Conservation (phyloP, 2,113 vertebrate genomes). For the Apus apus region DNA sequence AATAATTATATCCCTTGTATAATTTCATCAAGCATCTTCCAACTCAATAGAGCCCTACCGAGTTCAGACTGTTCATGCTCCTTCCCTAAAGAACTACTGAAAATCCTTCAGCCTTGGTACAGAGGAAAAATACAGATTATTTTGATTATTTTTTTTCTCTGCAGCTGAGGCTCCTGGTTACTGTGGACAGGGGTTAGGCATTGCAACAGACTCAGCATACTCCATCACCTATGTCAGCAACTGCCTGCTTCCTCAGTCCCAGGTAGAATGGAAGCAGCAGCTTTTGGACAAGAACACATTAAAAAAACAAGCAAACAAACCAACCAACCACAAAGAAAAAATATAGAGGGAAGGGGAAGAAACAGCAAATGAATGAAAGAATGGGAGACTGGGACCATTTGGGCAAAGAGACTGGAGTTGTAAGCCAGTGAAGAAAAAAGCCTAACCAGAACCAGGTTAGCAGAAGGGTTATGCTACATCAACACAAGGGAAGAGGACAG, state of each 20-base stretch:
- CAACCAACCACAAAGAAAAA: background rate
- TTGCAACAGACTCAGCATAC: background rate
- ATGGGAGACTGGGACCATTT: background rate
- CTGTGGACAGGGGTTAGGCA: background rate
- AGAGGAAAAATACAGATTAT: background rate
- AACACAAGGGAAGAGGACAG: background rate
- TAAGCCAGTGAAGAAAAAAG: background rate
- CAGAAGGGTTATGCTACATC: rapidly evolving
- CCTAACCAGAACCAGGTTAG: background rate
- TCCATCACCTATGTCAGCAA: background rate
- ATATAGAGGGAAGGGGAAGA: background rate
- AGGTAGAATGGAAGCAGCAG: background rate
- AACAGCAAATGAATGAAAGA: background rate
- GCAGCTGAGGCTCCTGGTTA: background rate
- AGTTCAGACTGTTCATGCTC: background rate
- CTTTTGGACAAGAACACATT: background rate
- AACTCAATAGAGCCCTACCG: background rate
- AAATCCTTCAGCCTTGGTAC: background rate
- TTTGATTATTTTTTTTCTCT: background rate
- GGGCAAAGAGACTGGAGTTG: background rate
- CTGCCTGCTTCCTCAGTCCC: background rate
- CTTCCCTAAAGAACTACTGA: background rate
- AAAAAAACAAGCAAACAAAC: no score
- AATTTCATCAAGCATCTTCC: background rate
- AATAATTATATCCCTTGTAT: background rate